Evolutionary conservation across 2,113 vertebrate genomes (phyloP).

Genomic region (Odocoileus hemionus): DNA sequence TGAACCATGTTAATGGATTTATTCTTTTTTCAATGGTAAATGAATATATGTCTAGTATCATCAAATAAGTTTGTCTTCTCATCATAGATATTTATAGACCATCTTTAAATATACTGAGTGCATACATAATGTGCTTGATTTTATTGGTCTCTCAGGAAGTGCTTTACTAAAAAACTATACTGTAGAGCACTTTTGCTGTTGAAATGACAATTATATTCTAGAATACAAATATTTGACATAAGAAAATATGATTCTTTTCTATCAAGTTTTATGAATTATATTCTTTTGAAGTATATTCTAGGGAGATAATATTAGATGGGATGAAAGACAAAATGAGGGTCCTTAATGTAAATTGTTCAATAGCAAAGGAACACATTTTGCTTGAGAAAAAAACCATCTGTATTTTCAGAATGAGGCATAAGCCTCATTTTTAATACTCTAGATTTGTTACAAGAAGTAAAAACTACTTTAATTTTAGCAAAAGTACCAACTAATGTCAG

Average conservation of each 20-base stretch:
- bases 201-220: neutral
- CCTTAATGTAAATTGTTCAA: constrained; percentile 13
- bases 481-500: constrained; percentile 61
- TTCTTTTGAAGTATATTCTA: neutral
- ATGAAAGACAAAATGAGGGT: neutral
- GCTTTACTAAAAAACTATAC: neutral
- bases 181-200: neutral
- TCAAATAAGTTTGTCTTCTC: neutral
- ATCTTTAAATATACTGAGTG: neutral
- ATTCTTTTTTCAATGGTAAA: neutral
- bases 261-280: constrained; percentile 5
- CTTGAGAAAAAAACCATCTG: constrained; percentile 2
- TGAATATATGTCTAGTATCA: neutral
- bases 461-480: constrained; percentile 65
- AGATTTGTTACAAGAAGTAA: constrained; percentile 46
- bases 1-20: neutral
- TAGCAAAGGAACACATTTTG: constrained; percentile 39
- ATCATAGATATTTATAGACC: neutral
- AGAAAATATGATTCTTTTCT: neutral
- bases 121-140: neutral
- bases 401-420: constrained; percentile 45
- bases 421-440: constrained; percentile 49
- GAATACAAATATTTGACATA: neutral
- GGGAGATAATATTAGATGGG: constrained; percentile 24
- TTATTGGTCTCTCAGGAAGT: neutral